Conservation (phyloP, 2,888 invertebrate species). For the Zaprionus lineosus region DNA sequence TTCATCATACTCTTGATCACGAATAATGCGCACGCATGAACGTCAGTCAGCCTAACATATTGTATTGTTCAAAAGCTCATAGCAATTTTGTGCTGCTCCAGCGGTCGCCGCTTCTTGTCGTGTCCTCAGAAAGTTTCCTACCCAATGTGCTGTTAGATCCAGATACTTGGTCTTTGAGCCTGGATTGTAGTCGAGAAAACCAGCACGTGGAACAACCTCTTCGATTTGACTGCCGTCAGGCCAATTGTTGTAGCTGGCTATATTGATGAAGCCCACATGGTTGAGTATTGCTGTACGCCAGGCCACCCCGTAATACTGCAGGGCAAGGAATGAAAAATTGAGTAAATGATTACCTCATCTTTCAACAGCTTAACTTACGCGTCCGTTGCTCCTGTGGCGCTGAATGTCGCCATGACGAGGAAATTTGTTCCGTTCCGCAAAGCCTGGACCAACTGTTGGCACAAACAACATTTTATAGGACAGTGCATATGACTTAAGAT, state of each 20-base stretch:
- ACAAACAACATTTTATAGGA: slow-evolving; percentile 86
- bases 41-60: slow-evolving; percentile 77
- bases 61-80: slow-evolving; percentile 82
- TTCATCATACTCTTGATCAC: slow-evolving; percentile 18
- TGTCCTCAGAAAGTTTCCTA: slow-evolving; percentile 84
- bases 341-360: not conserved
- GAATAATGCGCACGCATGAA: slow-evolving; percentile 10
- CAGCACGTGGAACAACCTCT: slow-evolving; percentile 83
- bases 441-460: slow-evolving; percentile 88
- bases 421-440: slow-evolving; percentile 86
- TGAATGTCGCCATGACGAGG: slow-evolving; percentile 81
- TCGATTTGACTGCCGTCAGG: slow-evolving; percentile 90
- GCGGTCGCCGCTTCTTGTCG: slow-evolving; percentile 79
- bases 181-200: slow-evolving; percentile 85
- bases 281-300: slow-evolving; percentile 86
- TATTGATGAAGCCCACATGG: slow-evolving; percentile 85
- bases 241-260: slow-evolving; percentile 90
- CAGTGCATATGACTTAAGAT: slow-evolving; percentile 84
- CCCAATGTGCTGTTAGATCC: slow-evolving; percentile 86
- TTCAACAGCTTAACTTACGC: slow-evolving; percentile 61
- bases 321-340: not conserved
- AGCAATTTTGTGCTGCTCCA: slow-evolving; percentile 73
- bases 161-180: slow-evolving; percentile 86
- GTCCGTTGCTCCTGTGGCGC: slow-evolving; percentile 82
- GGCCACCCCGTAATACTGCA: slow-evolving; percentile 85